Conservation (phyloP, 2,113 vertebrate genomes). For the Prietella phreatophila region DNA sequence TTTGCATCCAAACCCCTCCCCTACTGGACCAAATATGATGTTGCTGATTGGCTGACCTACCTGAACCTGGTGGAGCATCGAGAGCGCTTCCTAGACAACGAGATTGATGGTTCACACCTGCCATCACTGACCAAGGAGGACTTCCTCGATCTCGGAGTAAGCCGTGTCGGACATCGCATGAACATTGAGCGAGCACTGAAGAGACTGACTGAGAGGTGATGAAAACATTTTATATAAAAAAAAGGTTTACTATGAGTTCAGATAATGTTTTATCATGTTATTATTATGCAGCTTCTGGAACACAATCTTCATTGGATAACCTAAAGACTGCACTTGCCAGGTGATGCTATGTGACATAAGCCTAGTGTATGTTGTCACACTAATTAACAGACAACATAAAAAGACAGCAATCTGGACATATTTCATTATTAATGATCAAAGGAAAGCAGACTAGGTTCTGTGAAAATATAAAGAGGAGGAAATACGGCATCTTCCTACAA, state of each 20-base stretch:
- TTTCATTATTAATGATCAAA: neutral
- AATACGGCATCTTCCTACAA: neutral
- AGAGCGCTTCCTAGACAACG: slow-evolving; percentile 91
- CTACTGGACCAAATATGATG: slow-evolving; percentile 94
- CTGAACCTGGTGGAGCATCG: slow-evolving; percentile 86
- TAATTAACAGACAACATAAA: neutral
- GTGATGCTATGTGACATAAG: neutral
- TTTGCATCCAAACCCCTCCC: slow-evolving; percentile 87
- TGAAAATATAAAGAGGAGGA: neutral
- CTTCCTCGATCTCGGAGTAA: slow-evolving; percentile 91
- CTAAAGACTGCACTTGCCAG: neutral
- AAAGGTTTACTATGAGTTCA: neutral
- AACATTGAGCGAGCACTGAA: slow-evolving; percentile 94
- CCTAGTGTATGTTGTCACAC: neutral
- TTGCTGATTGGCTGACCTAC: slow-evolving; percentile 92
- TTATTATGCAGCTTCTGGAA: neutral
- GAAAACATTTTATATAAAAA: slow-evolving; percentile 34
- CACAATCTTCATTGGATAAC: neutral
- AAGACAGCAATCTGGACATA: neutral
- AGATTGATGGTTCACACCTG: slow-evolving; percentile 92
- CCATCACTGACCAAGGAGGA: slow-evolving; percentile 93
- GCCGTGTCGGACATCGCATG: slow-evolving; percentile 92
- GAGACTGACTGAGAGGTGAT: slow-evolving; percentile 94
- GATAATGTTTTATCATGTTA: neutral
- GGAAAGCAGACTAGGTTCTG: neutral